Evolutionary conservation across 2,113 vertebrate species (phyloP), one percentile per base, ranked within the genome.

Genomic region (Columba janthina): DNA sequence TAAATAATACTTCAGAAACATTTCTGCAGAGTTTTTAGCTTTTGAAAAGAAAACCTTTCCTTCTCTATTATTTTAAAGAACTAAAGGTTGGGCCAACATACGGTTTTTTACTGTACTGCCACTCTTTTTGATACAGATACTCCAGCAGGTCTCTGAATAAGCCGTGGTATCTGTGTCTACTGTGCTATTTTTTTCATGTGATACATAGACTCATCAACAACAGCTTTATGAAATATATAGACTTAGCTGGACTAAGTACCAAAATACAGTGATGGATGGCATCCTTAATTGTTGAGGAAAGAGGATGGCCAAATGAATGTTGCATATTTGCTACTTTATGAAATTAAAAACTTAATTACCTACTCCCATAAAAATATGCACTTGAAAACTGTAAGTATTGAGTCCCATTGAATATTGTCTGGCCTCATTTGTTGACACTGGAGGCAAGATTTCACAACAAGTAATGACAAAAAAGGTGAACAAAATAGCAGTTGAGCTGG

Each of bases 331-430:
- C 38, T 88, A 31, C 34, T 73, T 90, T 8, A 42, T 81, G 32
- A 87, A 94, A 84, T 70, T 3, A 34, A 70, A 67, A 73, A 18
- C 20, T 6, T 40, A 36, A 21, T 28, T 85, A 57, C 31, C 21
- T 58, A 10, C 0, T 14, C 4, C n/a, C 26, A n/a, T 57, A 26
- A 65, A 50, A 85, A 11, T 24, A 60, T 0, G 0, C 12, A 22
- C 29, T 71, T 75, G 22, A 53, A 88, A 90, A 13, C 7, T 53
- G 11, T 19, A 34, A 2, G 0, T 11, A 77, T 89, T 91, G 1
- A 0, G 18, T 89, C 31, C 34, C 11, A 5, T 2, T 82, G 20
- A 58, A 16, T 85, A 9, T 89, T 82, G 34, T 72, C 34, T 16
- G n/a, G 7, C 24, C 24, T 24, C 13, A 2, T 90, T 89, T 83